Evolutionary conservation across 2,888 invertebrate species (phyloP).

Genomic region (Uloborus plumipes): DNA sequence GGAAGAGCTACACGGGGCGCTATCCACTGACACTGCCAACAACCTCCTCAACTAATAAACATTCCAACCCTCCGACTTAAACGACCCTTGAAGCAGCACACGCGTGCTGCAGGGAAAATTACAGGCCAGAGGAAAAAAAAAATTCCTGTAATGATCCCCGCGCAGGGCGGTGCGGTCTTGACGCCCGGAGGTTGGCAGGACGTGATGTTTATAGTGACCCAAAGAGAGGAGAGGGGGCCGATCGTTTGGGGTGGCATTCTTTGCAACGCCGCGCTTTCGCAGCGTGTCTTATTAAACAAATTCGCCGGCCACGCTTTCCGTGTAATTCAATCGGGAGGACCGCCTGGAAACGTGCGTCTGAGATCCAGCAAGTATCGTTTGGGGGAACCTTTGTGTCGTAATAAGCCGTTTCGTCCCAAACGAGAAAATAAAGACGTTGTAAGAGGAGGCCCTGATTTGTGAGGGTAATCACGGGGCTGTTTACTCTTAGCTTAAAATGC

Average conservation of each 20-base stretch:
- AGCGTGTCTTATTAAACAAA: conserved; percentile 51
- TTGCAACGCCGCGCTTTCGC: conserved; percentile 6
- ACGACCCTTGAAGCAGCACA: conserved; percentile 10
- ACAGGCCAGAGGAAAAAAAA: conserved; percentile 4
- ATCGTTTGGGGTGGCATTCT: conserved; percentile 61
- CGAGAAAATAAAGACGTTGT: no score
- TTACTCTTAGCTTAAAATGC: no score
- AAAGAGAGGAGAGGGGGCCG: conserved; percentile 45
- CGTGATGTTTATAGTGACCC: conserved; percentile 60
- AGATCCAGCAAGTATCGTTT: no score
- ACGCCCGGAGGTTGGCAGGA: conserved; percentile 49
- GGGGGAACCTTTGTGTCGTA: no score
- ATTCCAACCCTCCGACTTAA: conserved; percentile 19
- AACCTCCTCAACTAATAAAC: not conserved
- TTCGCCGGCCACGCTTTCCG: conserved; percentile 59
- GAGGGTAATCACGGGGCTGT: no score
- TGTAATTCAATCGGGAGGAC: conserved; percentile 28
- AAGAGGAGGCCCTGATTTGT: no score
- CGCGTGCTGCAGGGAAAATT: conserved; percentile 26
- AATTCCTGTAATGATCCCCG: conserved; percentile 25
- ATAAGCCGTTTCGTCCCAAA: no score
- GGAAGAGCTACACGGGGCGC: no score
- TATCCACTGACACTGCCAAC: no score
- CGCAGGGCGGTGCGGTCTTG: conserved; percentile 31
- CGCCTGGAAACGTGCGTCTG: no score